Evolutionary conservation across 1,140 invertebrate species (phyloP), one percentile per base, ranked within the genome.

Genomic region (Ruditapes philippinarum): DNA sequence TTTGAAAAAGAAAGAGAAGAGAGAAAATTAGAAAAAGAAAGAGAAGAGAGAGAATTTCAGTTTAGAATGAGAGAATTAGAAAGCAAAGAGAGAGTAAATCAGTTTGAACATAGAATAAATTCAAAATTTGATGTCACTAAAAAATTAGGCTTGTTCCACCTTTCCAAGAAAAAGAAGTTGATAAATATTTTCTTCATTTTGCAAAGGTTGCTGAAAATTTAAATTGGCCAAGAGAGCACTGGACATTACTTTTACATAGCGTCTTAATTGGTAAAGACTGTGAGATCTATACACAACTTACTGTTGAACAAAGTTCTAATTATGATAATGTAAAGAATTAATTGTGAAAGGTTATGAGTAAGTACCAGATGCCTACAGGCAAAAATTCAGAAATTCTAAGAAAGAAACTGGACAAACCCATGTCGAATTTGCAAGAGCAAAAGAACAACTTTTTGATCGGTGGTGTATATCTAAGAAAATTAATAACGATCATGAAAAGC

Each of bases 331-430:
- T 51, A 12, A 78, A 78, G 12, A 14, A 78, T 7, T 78, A 11
- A 51, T 78, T 51, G 22, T 78, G 12, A 78, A 49, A 54, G 74
- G 42, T 28, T 78, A 51, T 51, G 12, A 78, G 36, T 84, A 87
- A 74, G 91, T 92, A 0, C 91, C 91, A 33, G 92, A 91, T 31
- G 88, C 88, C n/a, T 92, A 93, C 62, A 70, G 89, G 17, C 89
- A 92, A 57, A 89, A 85, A 78, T 92, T 91, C 57, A 45, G 88
- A 31, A 78, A 79, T 73, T 87, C 25, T 45, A 65, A 62, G 25
- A 90, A 90, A 79, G 11, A 74, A n/a, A 57, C 51, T 70, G 45
- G 40, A 17, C 83, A 92, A 70, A 91, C 91, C 42, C 78, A 80
- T 90, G 84, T 90, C 11, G 80, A 92, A 62, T 92, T 88, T 91